Evolutionary conservation across 2,113 vertebrate species (phyloP), one percentile per base, ranked within the genome.

Genomic region (Syngnathoides biaculeatus): DNA sequence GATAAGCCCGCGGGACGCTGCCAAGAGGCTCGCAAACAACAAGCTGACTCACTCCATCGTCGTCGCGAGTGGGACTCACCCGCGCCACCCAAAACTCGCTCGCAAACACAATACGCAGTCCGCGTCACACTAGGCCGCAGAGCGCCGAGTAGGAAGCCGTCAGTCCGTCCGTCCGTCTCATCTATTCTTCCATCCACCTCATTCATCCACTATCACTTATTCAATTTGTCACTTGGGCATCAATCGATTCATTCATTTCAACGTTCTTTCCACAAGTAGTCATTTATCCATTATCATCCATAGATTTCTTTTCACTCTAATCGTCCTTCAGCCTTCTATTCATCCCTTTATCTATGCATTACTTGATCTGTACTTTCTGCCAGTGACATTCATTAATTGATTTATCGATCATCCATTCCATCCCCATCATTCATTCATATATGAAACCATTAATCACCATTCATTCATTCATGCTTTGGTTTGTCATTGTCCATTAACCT

Each of bases 11-110:
- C 74, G 61, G 79, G 85, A 42, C 4, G 79, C 83, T 79, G 64
- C 60, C 77, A 83, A 42, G 20, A 22, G 61, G 19, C 42, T 63
- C 38, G 71, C 79, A 84, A 79, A 67, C 78, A 56, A 81, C 85
- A 83, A 88, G 87, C 86, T 87, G 87, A 75, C 84, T 90, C 87
- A 75, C 84, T 90, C 87, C 80, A 64, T 84, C 86, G 81, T 66
- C 71, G 75, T 85, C 77, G 65, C 56, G 55, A 1, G 26, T 8
- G 26, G 30, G 26, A 52, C 27, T 57, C 55, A 30, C 55, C 55
- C 30, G 55, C 55, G n/a, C 24, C 55, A 57, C 26, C 26, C 26
- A 9, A 57, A 57, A 55, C 24, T 14, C 24, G n/a, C 48, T n/a
- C 48, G 9, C 48, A 11, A 20, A 22, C 48, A 52, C 9, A 11